Evolutionary conservation across 2,888 invertebrate species (phyloP).

Genomic region (Andrena trimmerana): DNA sequence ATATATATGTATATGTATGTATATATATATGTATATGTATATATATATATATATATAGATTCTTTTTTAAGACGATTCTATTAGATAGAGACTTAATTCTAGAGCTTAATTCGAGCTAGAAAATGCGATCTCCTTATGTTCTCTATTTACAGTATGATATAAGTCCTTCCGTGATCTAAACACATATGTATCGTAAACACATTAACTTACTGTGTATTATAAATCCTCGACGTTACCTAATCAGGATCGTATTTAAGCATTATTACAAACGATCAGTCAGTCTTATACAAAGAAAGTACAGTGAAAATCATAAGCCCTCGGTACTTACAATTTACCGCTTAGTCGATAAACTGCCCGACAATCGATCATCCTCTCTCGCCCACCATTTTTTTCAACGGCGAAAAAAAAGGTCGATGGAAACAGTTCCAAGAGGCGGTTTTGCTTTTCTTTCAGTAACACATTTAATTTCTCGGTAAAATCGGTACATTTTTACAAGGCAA

Average conservation of each 20-base stretch:
- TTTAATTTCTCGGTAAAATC: slow-evolving; percentile 82
- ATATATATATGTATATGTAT: background rate
- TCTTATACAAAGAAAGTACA: slow-evolving; percentile 75
- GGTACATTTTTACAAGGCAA: slow-evolving; percentile 82
- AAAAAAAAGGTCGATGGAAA: slow-evolving; percentile 66
- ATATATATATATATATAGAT: slow-evolving; percentile 18
- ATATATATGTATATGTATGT: slow-evolving; percentile 50
- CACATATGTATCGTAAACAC: slow-evolving; percentile 69
- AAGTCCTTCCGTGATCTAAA: slow-evolving; percentile 68
- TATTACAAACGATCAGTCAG: slow-evolving; percentile 73
- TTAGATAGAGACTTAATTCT: slow-evolving; percentile 70
- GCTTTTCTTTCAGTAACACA: slow-evolving; percentile 78
- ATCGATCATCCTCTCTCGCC: slow-evolving; percentile 19
- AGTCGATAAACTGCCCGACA: slow-evolving; percentile 56
- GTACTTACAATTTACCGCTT: slow-evolving; percentile 71
- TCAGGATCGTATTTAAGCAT: slow-evolving; percentile 71
- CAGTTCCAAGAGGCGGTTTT: slow-evolving; percentile 62
- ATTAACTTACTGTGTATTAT: slow-evolving; percentile 73
- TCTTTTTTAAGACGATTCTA: slow-evolving; percentile 67
- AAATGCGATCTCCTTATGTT: slow-evolving; percentile 70
- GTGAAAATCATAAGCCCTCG: slow-evolving; percentile 71
- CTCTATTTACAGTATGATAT: slow-evolving; percentile 75
- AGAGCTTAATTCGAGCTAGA: slow-evolving; percentile 72
- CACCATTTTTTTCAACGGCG: slow-evolving; percentile 48
- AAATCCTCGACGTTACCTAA: slow-evolving; percentile 69